Conservation (phyloP, 2,113 vertebrate species). For the Tylochromis polylepis region DNA sequence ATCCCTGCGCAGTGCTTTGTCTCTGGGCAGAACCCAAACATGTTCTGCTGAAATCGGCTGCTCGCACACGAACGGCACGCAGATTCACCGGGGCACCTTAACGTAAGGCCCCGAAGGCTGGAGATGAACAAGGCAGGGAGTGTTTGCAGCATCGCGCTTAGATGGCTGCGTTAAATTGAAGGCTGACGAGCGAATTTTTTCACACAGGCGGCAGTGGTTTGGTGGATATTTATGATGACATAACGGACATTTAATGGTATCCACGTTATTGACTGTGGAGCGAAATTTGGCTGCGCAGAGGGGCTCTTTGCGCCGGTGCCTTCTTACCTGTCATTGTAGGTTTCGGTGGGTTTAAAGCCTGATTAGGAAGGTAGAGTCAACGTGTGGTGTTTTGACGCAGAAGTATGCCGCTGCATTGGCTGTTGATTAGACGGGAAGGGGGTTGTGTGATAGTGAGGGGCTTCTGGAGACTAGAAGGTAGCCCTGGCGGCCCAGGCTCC, state of each 20-base stretch:
- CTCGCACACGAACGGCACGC: not conserved
- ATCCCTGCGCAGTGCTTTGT: conserved; percentile 46
- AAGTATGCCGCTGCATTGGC: conserved; percentile 14
- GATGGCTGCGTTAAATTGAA: conserved; percentile 21
- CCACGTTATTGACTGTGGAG: not conserved
- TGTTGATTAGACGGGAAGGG: not conserved
- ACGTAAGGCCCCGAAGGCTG: conserved; percentile 33
- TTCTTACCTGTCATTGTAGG: conserved; percentile 16
- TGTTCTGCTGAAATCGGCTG: conserved; percentile 13
- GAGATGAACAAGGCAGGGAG: conserved; percentile 52
- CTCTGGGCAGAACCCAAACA: conserved; percentile 7
- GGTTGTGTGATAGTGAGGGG: not conserved
- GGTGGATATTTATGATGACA: not conserved
- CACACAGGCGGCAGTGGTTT: not conserved
- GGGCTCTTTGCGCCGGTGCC: not conserved
- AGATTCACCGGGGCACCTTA: conserved; percentile 3
- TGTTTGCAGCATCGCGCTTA: conserved; percentile 56
- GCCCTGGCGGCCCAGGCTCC: not conserved
- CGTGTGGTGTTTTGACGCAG: conserved; percentile 44
- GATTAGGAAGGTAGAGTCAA: not conserved
- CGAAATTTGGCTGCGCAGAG: conserved; percentile 10
- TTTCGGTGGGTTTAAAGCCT: conserved; percentile 12
- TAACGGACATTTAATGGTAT: not conserved
- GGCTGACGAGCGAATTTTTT: conserved; percentile 18
- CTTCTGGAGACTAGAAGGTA: not conserved